Base-by-base conservation (phyloP, 2,113 vertebrate genomes). In the Falco punctatus region DNA sequence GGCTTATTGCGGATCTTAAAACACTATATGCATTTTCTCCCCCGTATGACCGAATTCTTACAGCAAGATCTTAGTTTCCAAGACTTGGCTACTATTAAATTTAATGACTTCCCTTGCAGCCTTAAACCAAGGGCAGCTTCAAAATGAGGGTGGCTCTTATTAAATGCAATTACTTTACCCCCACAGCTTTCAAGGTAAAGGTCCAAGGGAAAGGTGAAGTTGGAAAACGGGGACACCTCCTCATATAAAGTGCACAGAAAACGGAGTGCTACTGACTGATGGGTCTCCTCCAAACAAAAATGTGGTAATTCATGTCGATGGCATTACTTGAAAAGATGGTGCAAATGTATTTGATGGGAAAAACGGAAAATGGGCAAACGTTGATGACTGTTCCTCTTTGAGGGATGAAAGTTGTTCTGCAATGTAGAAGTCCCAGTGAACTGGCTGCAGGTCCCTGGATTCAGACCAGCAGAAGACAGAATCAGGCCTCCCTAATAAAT, bases 21-120 rank as follows among this genome's bases (percentile, higher is more conserved):
- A 51, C 61, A 61, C 23, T 71, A 33, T 24, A 78, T 74, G 57
- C 28, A 28, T 89, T 90, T 88, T 18, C 23, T 75, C 35, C 24
- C 24, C 49, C 61, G 8, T 28, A 69, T 62, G 95, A 96, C 79
- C 1, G 5, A 78, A 81, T 87, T 69, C 55, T 83, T 88, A 42
- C 70, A 65, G n/a, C 48, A 70, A 72, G 59, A 24, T 62, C 84
- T 92, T 80, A 0, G 6, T 91, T 88, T 79, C 73, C 67, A 77
- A 54, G 78, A 71, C 51, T 42, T 78, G 59, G 30, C 66, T 92
- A 42, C 86, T 87, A 49, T 94, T 67, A 85, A 91, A 92, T 95
- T 81, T 94, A 93, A 92, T 95, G 23, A 92, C 89, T 94, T 88
- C 90, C 78, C 19, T 73, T 84, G 78, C 65, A 91, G 91, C 80